Base-by-base conservation (phyloP, 2,113 vertebrate genomes). In the Ascaphus truei region DNA sequence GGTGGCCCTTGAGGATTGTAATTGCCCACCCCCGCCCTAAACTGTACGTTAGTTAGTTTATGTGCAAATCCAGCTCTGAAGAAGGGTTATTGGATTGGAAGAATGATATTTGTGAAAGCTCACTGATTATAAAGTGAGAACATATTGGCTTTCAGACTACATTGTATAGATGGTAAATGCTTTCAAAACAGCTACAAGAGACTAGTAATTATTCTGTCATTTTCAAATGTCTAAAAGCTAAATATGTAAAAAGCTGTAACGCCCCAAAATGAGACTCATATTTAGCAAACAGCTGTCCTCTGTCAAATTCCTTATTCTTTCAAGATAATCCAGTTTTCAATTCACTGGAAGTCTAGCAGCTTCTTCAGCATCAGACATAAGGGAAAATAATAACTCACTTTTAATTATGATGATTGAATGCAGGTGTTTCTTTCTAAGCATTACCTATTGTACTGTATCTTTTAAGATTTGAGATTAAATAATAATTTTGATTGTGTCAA, bases 341-440 rank as follows among this genome's bases (percentile, higher is more conserved):
- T 3, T 37, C 25, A 71, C 0, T 26, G 25, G 66, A 78, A 68
- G 53, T 6, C 31, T 73, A 50, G 69, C 50, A 59, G 41, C 6
- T 63, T 34, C 18, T 53, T 39, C 61, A 61, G 33, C 60, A 72
- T n/a, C 74, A 63, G 74, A 59, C 22, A 36, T 5, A 64, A 68
- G 63, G 68, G 18, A 76, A 74, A 75, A 72, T 20, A 12, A 52
- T 37, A 62, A 72, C 7, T 72, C 37, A 1, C 8, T 34, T 52
- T 23, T 16, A 52, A 52, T 29, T 15, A 71, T 29, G 9, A 12
- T 62, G 53, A 43, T 29, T 72, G 52, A 68, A 31, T 34, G 45
- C 27, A 77, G 33, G 41, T 58, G 23, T 16, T 65, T 13, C n/a
- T 55, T 62, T 56, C 34, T 2, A n/a, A 16, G 51, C 5, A 61